A percentile compares a stretch with the other conserved stretches of the same genome.
Conservation (phyloP, 2,888 invertebrate species). For the Rhagonycha fulva region DNA sequence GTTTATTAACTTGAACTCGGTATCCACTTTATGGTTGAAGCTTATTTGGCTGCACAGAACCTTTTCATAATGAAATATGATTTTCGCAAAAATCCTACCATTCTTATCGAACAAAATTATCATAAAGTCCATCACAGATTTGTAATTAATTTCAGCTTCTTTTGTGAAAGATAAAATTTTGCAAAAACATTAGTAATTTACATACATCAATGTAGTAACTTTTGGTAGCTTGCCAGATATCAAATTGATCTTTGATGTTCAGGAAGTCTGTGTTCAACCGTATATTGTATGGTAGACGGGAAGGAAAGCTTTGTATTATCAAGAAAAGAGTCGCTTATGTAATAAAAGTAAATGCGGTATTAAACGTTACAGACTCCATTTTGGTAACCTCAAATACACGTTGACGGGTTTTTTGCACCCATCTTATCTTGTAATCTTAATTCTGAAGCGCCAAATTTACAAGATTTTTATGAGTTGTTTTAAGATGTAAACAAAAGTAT, state of each 20-base stretch:
- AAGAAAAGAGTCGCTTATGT: background rate
- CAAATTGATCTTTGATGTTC: background rate
- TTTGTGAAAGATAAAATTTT: background rate
- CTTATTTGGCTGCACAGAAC: background rate
- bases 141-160: background rate
- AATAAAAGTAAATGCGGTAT: background rate
- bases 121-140: background rate
- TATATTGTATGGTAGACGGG: background rate
- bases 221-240: background rate
- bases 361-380: background rate
- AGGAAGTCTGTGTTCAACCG: background rate
- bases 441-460: background rate
- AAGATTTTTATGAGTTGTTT: background rate
- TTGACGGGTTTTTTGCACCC: background rate
- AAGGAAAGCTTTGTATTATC: background rate
- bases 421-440: background rate
- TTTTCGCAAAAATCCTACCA: background rate
- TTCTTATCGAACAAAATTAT: background rate
- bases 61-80: background rate
- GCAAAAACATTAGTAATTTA: background rate
- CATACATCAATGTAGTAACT: background rate
- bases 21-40: background rate
- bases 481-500: constrained; percentile 12
- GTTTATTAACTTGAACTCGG: background rate
- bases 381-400: background rate